Conservation (phyloP, 2,888 invertebrate genomes). For the Fragum fragum region DNA sequence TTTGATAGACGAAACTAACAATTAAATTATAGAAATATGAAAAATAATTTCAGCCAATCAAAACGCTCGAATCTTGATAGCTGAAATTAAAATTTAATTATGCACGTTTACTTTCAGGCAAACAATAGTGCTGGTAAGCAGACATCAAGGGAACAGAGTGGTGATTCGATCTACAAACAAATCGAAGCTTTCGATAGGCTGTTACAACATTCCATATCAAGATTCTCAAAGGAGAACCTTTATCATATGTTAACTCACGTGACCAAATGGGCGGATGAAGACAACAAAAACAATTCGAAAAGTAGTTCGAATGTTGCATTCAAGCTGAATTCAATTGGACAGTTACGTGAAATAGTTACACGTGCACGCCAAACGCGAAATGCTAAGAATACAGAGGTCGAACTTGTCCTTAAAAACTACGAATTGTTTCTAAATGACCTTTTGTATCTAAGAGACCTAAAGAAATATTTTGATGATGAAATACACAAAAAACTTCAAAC, state of each 20-base stretch:
- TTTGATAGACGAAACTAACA: too few species aligned
- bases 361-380: slow-evolving; percentile 52
- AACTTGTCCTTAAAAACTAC: slow-evolving; percentile 71
- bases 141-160: slow-evolving; percentile 55
- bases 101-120: slow-evolving; percentile 62
- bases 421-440: slow-evolving; percentile 80
- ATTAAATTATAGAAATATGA: too few species aligned
- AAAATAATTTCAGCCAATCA: too few species aligned
- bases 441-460: slow-evolving; percentile 75
- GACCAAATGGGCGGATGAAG: slow-evolving; percentile 55
- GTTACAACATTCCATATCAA: slow-evolving; percentile 78
- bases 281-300: slow-evolving; percentile 24
- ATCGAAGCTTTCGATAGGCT: slow-evolving; percentile 79
- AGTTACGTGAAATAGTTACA: slow-evolving; percentile 63
- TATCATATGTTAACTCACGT: slow-evolving; percentile 71
- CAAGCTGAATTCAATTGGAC: slow-evolving; percentile 67
- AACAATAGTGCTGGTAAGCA: slow-evolving; percentile 35
- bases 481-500: slow-evolving; percentile 76
- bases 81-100: too few species aligned
- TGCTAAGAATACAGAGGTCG: slow-evolving; percentile 64
- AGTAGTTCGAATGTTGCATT: slow-evolving; percentile 37
- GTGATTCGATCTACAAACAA: slow-evolving; percentile 70
- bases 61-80: too few species aligned
- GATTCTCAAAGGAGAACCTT: slow-evolving; percentile 78
- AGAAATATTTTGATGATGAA: slow-evolving; percentile 80